Base-by-base conservation (phyloP, 2,888 invertebrate species). In the Cinara cedri region DNA sequence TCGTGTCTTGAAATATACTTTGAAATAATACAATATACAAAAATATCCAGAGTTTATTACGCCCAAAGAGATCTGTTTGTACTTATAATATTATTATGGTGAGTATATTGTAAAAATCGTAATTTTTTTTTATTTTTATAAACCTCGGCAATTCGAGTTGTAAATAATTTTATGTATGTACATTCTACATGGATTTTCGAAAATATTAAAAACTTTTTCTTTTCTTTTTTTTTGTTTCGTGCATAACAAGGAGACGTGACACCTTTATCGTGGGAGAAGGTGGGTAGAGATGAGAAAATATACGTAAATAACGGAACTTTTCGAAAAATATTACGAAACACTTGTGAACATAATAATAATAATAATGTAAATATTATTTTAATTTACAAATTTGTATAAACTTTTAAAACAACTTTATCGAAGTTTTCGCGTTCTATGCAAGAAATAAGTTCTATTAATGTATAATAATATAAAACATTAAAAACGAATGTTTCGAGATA, bases 381-480 rank as follows among this genome's bases (percentile, higher is more conserved):
- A 62, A 72, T 62, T 62, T 62, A 62, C 34, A 62, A 72, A n/a
- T 19, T 62, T 34, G 3, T 49, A 16, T 72, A 62, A 72, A 62
- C 72, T 72, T 72, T 26, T 62, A 49, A 49, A 72, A 72, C 34
- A 49, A 72, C 60, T 60, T 19, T 34, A 62, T 14, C 34, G 44
- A 72, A 62, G 57, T 72, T 49, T 34, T 60, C 26, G 46, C 34
- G 60, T 34, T 26, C 34, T 34, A 34, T 6, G 34, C 34, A 24
- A 62, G 24, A 62, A 62, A 72, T 62, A 62, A 49, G n/a, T 62
- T 62, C 49, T 10, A 19, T 62, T 6, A 49, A 19, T 60, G 26
- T 72, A 34, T 34, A 34, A 34, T 34, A 26, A 49, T 49, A 72
- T 62, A 34, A 34, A 4, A 14, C 19, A 19, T 62, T 34, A 34